Conservation (phyloP, 2,888 invertebrate species). For the Leptopilina myrica region DNA sequence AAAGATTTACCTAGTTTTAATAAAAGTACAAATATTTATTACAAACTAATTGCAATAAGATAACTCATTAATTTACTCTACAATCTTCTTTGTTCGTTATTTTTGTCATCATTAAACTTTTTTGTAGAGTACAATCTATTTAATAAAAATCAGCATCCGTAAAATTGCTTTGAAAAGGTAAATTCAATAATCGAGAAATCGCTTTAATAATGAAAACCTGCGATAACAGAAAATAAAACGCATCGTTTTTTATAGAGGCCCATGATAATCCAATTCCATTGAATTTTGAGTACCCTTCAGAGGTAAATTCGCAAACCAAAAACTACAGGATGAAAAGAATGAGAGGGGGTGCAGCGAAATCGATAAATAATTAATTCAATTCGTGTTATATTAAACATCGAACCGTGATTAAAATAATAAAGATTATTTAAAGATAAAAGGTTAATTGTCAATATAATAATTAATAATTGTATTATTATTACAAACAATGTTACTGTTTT, state of each 20-base stretch:
- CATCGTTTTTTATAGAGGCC: background rate
- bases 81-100: too few relatives aligned
- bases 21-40: too few relatives aligned
- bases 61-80: too few relatives aligned
- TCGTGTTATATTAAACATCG: too few relatives aligned
- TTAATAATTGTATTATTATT: too few relatives aligned
- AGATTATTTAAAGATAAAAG: too few relatives aligned
- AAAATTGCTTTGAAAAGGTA: background rate
- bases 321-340: too few relatives aligned
- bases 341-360: background rate
- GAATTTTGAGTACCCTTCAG: conserved; percentile 4
- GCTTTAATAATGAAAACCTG: background rate
- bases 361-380: background rate
- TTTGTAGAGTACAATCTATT: background rate
- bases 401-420: too few relatives aligned
- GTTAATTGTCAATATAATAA: too few relatives aligned
- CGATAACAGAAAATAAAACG: conserved; percentile 1
- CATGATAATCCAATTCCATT: conserved; percentile 11
- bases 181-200: conserved; percentile 5
- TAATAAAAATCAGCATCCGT: conserved; percentile 2
- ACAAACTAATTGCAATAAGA: too few relatives aligned
- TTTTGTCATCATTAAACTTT: too few relatives aligned
- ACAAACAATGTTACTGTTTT: too few relatives aligned
- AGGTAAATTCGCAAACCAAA: background rate
- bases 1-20: background rate